A percentile compares a stretch with the other conserved stretches of the same genome.
phyloP scores from a whole-genome alignment of 2,888 invertebrate species.

The Crepidodera aurea region DNA sequence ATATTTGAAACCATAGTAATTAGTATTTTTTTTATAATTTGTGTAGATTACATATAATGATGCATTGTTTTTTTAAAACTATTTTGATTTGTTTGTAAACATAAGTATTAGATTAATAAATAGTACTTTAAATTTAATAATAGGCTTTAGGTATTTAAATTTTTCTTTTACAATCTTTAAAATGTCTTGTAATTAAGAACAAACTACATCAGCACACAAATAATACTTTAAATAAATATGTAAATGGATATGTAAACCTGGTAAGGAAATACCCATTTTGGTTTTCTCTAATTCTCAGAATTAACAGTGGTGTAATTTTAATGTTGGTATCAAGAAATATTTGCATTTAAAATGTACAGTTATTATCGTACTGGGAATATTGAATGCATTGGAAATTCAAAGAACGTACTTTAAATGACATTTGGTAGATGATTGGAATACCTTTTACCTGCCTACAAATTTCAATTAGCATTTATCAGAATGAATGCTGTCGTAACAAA shows the following conservation, averaged over 20 bases:
- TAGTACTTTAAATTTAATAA: too few relatives aligned
- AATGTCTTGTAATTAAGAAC: neutral
- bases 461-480: slow-evolving; percentile 3
- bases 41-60: too few relatives aligned
- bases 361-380: slow-evolving; percentile 16
- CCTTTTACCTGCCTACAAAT: neutral
- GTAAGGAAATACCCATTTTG: slow-evolving; percentile 4
- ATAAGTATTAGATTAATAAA: too few relatives aligned
- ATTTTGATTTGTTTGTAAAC: too few relatives aligned
- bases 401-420: slow-evolving; percentile 10
- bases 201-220: neutral
- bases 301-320: slow-evolving; percentile 7
- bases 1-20: too few relatives aligned
- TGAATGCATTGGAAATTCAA: slow-evolving; percentile 10
- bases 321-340: slow-evolving; percentile 10
- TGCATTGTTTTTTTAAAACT: too few relatives aligned
- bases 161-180: too few relatives aligned
- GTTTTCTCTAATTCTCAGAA: slow-evolving; percentile 12
- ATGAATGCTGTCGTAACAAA: too few relatives aligned
- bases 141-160: too few relatives aligned
- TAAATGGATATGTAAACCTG: neutral
- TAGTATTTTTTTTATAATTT: too few relatives aligned
- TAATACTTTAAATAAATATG: slow-evolving; percentile 1
- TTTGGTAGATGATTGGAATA: slow-evolving; percentile 10
- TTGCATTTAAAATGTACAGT: slow-evolving; percentile 19